Evolutionary conservation across 1,140 invertebrate species (phyloP), one percentile per base, ranked within the genome.

Genomic region (Drosophila jambulina): DNA sequence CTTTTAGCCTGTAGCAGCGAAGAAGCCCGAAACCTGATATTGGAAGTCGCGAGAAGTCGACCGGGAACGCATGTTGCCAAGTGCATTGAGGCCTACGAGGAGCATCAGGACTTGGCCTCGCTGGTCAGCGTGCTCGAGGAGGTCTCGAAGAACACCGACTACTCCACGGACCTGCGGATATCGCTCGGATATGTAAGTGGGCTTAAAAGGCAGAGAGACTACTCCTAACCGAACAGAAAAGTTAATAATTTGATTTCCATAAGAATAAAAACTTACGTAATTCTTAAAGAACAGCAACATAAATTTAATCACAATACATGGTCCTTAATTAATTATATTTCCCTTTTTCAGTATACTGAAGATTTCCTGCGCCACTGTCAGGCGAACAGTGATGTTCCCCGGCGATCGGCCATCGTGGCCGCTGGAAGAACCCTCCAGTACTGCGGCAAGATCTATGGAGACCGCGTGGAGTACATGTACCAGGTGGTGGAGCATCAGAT

Each of bases 131-230:
- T 91, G 29, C 59, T 92, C 12, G 85, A 91, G 21, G 91, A 92
- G 42, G 25, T 92, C 2, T 87, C 91, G 1, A 90, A 91, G 25
- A 90, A 91, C 38, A 70, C 77, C 4, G 86, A 92, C 38, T 88
- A 75, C 49, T 81, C 85, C 13, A 80, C 82, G 12, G 90, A 92
- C 40, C 61, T 91, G 27, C 71, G 75, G 3, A 54, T 92, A 23
- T 82, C 90, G 10, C 56, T 91, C 6, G 32, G 19, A 67, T 92
- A 88, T 71, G 91, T 92, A 74, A 82, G 88, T 70, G 21, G n/a
- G 1, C 27, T n/a, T 19, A 36, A 21, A 21, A 23, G 23, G 3
- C 4, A 38, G 5, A 13, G 4, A 32, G 10, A 3, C 2, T 19
- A 7, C 25, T 36, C 1, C 7, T 13, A 15, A 23, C 13, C 23